Base-by-base conservation (phyloP, 2,888 invertebrate genomes). In the Ectemnius continuus region DNA sequence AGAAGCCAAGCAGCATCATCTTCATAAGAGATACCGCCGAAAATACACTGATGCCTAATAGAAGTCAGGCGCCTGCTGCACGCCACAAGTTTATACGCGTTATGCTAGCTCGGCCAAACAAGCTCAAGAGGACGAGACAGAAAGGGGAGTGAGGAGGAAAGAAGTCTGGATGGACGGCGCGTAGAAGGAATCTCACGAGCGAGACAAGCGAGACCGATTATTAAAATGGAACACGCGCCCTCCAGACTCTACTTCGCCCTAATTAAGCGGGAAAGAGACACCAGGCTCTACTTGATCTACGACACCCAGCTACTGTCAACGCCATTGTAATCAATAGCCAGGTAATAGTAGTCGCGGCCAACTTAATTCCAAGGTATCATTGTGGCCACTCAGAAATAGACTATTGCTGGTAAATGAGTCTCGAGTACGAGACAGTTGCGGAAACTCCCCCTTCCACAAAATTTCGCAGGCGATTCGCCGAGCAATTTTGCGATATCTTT, bases 31-130 rank as follows among this genome's bases (percentile, higher is more conserved):
- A 68, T 58, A 70, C 76, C 67, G 62, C 63, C 74, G 58, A 76
- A 81, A 82, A 82, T 81, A 81, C 66, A 62, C 73, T 23, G 59
- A 72, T 61, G 75, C 13, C 58, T 64, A 69, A 70, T 79, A 75
- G 68, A 73, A 68, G 68, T 59, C 64, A 26, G 61, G 16, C 57
- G 47, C 16, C 13, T 63, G n/a, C 26, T 56, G 61, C 20, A 56
- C 18, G 56, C 61, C 47, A 11, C 52, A 57, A 56, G 71, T 71
- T 76, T 67, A 73, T 63, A 64, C 61, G 28, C 18, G 46, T 23
- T 26, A 16, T 4, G 46, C 45, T 61, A 11, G 52, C 59, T 16
- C 61, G 58, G 63, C n/a, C 58, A 73, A 78, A 75, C 66, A 73
- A 66, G 20, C 78, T 28, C 46, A 47, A 69, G 57, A 16, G 56